These are phyloP conservation scores for Phyllostomus hastatus DNA, from an alignment of 2,113 vertebrate species.

Conservation along the genomic window DNA sequence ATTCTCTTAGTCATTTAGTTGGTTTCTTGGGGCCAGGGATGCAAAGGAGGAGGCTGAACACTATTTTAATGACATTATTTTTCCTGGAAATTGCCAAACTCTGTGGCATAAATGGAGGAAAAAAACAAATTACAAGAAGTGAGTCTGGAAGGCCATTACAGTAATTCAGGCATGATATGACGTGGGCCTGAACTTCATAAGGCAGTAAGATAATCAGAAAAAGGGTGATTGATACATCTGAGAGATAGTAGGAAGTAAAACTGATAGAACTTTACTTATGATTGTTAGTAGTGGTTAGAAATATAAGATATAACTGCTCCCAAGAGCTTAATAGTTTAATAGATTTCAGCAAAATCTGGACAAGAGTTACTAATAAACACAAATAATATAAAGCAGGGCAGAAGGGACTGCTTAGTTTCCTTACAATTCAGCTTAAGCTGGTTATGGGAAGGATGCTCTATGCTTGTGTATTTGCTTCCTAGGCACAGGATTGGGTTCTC, in stretches of 20 bases:
- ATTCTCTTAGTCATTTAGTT: background rate
- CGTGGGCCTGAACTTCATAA: background rate
- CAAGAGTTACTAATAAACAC: background rate
- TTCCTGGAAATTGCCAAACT: background rate
- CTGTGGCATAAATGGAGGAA: background rate
- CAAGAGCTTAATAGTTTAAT: background rate
- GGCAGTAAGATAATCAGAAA: background rate
- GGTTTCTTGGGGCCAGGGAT: background rate
- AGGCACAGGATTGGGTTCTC: background rate
- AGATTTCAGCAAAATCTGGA: background rate
- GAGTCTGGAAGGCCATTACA: background rate
- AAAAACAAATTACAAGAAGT: background rate
- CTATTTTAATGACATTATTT: background rate
- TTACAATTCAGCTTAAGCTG: background rate
- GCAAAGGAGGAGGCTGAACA: background rate
- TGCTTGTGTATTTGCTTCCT: background rate
- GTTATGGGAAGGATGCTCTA: background rate
- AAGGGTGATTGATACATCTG: background rate
- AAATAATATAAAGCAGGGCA: background rate
- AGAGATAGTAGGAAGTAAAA: background rate
- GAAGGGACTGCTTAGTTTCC: background rate
- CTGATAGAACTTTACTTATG: background rate
- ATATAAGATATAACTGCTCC: background rate
- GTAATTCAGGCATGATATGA: background rate
- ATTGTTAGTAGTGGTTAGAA: background rate